Percentiles rank a stretch among this genome's conserved stretches.
These are phyloP conservation scores for Hucho hucho DNA, from an alignment of 2,113 vertebrate species.

Conservation along the genomic window DNA sequence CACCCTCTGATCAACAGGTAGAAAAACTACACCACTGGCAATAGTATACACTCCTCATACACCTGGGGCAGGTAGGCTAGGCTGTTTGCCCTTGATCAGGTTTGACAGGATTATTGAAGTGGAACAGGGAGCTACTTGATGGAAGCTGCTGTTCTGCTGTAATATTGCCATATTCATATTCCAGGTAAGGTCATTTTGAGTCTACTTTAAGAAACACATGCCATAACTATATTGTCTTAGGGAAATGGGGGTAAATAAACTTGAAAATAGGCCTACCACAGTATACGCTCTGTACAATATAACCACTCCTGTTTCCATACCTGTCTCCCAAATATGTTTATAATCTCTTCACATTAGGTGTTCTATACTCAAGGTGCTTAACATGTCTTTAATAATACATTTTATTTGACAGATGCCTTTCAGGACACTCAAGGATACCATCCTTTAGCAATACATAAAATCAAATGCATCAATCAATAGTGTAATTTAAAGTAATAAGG, in stretches of 20 bases:
- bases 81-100: constrained; percentile 46
- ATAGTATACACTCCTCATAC: neutral
- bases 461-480: no score
- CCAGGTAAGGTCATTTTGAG: constrained; percentile 1
- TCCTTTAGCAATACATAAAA: no score
- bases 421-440: no score
- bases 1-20: neutral
- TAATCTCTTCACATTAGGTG: neutral
- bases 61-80: neutral
- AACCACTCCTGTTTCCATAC: neutral
- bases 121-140: constrained; percentile 17
- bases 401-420: no score
- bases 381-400: neutral
- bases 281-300: neutral
- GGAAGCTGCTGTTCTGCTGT: neutral
- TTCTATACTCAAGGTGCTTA: neutral
- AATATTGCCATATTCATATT: neutral
- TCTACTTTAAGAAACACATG: neutral
- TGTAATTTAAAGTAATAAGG: no score
- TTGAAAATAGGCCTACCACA: neutral
- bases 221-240: neutral
- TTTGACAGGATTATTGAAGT: constrained; percentile 59
- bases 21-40: neutral
- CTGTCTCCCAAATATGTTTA: neutral
- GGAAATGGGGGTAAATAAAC: neutral